phyloP scores from a whole-genome alignment of 2,797 vertebrate genomes.

The Centropyge bicolor region DNA sequence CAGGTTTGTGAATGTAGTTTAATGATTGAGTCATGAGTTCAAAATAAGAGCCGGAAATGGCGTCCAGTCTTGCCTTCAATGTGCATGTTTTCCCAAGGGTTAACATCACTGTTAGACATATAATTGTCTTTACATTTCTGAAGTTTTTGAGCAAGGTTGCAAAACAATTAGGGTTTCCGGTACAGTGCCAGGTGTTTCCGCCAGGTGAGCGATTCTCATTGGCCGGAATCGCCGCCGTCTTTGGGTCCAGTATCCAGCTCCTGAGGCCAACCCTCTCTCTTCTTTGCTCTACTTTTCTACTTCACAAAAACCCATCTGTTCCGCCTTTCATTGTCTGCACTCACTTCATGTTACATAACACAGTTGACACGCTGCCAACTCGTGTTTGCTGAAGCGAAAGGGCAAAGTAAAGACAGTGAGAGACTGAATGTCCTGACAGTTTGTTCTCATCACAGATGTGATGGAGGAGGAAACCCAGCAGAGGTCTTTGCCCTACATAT shows the following conservation, averaged over 20 bases:
- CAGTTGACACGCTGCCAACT: neutral
- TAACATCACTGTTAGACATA: too few relatives aligned
- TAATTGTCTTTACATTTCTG: too few relatives aligned
- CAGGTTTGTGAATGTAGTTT: neutral
- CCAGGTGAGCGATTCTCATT: too few relatives aligned
- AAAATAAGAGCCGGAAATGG: neutral
- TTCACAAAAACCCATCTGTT: neutral
- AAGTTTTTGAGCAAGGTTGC: too few relatives aligned
- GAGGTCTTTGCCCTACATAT: too few relatives aligned
- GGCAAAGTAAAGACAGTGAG: neutral
- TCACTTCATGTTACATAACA: slow-evolving; percentile 1
- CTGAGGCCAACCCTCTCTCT: neutral
- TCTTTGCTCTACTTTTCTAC: neutral
- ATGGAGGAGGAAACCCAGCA: neutral
- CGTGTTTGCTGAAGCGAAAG: neutral
- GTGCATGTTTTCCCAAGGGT: too few relatives aligned
- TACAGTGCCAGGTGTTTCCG: too few relatives aligned
- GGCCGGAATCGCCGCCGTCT: too few relatives aligned
- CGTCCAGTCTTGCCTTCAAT: too few relatives aligned
- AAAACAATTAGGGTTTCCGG: too few relatives aligned
- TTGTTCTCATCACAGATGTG: neutral
- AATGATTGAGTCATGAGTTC: neutral
- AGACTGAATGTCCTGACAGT: neutral
- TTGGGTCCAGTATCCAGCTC: too few relatives aligned
- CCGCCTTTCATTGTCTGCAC: neutral